Evolutionary conservation across 37 sponge, comb jelly and placozoan species (phyloP).

Genomic region (Amphimedon queenslandica): DNA sequence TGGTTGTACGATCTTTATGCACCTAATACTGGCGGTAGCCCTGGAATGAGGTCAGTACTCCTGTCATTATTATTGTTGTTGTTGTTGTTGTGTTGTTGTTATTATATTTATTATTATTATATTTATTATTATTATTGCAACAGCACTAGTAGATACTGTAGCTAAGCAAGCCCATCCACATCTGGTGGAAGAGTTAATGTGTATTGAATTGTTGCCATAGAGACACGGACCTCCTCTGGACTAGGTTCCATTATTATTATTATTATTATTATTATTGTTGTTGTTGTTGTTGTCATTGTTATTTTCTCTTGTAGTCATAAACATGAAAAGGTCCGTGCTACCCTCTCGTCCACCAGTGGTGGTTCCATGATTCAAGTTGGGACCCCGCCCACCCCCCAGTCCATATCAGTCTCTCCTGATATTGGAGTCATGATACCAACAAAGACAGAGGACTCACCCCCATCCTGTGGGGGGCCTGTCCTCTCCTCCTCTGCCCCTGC

Average conservation of each 20-base stretch:
- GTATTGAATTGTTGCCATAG: too few species aligned
- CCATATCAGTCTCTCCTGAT: background rate
- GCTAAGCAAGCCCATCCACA: too few species aligned
- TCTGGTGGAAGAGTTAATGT: too few species aligned
- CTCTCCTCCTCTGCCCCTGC: too few species aligned
- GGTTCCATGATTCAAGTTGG: background rate
- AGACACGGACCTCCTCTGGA: too few species aligned
- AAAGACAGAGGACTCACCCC: background rate
- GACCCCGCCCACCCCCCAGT: background rate
- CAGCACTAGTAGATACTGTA: too few species aligned
- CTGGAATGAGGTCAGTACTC: background rate
- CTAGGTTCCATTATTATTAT: too few species aligned
- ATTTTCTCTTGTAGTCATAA: background rate
- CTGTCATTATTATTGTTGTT: background rate
- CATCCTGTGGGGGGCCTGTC: too few species aligned
- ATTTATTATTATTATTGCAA: background rate
- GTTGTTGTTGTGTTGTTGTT: too few species aligned
- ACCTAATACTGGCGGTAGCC: slow-evolving; percentile 30
- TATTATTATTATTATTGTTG: too few species aligned
- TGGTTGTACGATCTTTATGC: slow-evolving; percentile 57
- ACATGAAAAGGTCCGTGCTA: background rate
- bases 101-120: slow-evolving; percentile 4
- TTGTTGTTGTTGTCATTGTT: too few species aligned
- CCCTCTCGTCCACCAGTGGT: background rate
- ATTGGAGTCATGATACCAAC: background rate